Evolutionary conservation across 2,797 vertebrate genomes (phyloP).

Genomic region (Acanthurus leucopareius): DNA sequence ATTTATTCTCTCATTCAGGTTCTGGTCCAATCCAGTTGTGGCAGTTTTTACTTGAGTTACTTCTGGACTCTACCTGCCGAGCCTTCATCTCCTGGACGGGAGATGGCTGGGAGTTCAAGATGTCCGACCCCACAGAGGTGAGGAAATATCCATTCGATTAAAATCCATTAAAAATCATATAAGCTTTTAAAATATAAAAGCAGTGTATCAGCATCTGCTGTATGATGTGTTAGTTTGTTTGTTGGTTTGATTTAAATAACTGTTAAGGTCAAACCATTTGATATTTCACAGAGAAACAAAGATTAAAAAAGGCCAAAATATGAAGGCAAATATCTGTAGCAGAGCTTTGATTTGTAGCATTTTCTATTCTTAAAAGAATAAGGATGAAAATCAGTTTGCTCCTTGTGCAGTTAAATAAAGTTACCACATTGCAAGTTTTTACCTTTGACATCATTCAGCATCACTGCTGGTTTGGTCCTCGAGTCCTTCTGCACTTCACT

Average conservation of each 20-base stretch:
- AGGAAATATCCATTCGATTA: conserved; percentile 7
- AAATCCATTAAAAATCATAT: background rate
- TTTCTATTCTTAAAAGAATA: no score
- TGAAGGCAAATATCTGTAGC: background rate
- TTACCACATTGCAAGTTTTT: no score
- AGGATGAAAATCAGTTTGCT: no score
- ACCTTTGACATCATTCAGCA: no score
- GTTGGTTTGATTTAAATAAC: no score
- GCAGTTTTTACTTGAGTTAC: conserved; percentile 92
- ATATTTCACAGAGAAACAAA: background rate
- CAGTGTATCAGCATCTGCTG: background rate
- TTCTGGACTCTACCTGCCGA: conserved; percentile 88
- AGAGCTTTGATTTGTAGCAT: no score
- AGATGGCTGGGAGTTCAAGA: conserved; percentile 93
- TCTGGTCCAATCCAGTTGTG: conserved; percentile 92
- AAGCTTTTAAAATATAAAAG: background rate
- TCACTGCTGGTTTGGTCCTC: no score
- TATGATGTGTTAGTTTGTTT: no score
- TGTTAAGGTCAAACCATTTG: background rate
- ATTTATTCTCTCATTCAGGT: conserved; percentile 67
- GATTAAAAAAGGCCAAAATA: background rate
- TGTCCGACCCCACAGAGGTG: conserved; percentile 93
- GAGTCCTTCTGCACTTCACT: no score
- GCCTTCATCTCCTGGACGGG: conserved; percentile 93
- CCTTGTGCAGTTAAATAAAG: no score